These are phyloP conservation scores for Sanderia malayensis DNA, from an alignment of 30 jellyfish, hydroid and myxozoan genomes.

Conservation along the genomic window DNA sequence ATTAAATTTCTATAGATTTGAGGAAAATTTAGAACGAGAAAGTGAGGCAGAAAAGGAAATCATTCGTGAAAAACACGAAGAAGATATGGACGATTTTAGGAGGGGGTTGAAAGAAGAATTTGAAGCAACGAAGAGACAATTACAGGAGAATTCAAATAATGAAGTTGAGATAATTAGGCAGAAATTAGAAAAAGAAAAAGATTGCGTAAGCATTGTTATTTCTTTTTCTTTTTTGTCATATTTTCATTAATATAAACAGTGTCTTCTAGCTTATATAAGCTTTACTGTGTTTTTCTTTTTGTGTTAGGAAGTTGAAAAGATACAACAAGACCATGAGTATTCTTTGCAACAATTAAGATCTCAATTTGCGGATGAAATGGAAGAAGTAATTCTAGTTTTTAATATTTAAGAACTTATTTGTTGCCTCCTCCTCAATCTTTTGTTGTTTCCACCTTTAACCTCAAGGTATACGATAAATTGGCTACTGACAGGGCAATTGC, in stretches of 20 bases:
- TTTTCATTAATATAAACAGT: too few species aligned
- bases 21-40: slow-evolving; percentile 38
- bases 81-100: slow-evolving; percentile 9
- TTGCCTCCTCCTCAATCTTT: not conserved
- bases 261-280: too few species aligned
- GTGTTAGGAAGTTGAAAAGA: slow-evolving; percentile 31
- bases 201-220: slow-evolving; percentile 17
- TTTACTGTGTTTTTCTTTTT: too few species aligned
- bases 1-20: slow-evolving; percentile 2
- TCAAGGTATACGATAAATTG: too few species aligned
- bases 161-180: slow-evolving; percentile 39
- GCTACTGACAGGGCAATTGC: too few species aligned
- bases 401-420: not conserved
- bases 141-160: slow-evolving; percentile 31
- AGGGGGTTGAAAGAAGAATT: slow-evolving; percentile 23
- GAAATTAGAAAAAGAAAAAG: slow-evolving; percentile 53
- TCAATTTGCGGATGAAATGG: slow-evolving; percentile 54
- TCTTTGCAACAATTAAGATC: slow-evolving; percentile 64
- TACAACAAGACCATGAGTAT: slow-evolving; percentile 66
- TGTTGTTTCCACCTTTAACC: too few species aligned
- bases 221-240: not conserved
- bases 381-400: slow-evolving; percentile 32
- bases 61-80: slow-evolving; percentile 18
- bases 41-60: slow-evolving; percentile 22
- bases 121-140: slow-evolving; percentile 11